These are phyloP conservation scores for Eulithis prunata DNA, from an alignment of 2,888 invertebrate species.

Conservation along the genomic window DNA sequence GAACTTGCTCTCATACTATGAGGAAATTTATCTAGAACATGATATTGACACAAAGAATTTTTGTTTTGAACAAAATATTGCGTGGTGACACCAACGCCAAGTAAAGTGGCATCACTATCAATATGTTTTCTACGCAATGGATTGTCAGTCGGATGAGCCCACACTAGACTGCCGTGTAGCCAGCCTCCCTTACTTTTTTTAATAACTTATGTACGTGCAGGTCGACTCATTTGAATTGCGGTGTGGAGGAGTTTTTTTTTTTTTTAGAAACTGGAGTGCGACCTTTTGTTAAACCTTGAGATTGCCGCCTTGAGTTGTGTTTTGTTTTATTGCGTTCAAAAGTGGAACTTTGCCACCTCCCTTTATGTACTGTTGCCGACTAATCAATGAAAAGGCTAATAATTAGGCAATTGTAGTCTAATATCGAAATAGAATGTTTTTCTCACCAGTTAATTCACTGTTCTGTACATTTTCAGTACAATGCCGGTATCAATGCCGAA, in stretches of 20 bases:
- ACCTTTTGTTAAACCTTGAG: conserved; percentile 60
- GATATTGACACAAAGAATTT: too few species aligned
- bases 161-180: conserved; percentile 22
- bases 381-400: conserved; percentile 23
- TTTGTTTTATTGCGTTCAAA: conserved; percentile 34
- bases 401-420: conserved; percentile 7
- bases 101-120: not conserved
- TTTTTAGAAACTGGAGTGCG: conserved; percentile 72
- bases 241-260: conserved; percentile 64
- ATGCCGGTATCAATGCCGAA: too few species aligned
- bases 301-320: conserved; percentile 66
- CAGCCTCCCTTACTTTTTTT: conserved; percentile 71
- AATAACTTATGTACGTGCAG: conserved; percentile 80
- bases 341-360: conserved; percentile 23
- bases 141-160: conserved; percentile 17
- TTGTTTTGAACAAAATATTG: too few species aligned
- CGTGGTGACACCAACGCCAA: too few species aligned
- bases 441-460: too few species aligned
- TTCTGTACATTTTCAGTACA: too few species aligned
- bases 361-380: conserved; percentile 6
- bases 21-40: too few species aligned
- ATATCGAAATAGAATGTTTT: too few species aligned
- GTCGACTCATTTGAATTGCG: conserved; percentile 59
- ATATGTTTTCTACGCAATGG: not conserved
- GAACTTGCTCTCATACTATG: too few species aligned